Evolutionary conservation across 1,140 invertebrate species (phyloP), one percentile per base, ranked within the genome.

Genomic region (Scaptomyza montana): DNA sequence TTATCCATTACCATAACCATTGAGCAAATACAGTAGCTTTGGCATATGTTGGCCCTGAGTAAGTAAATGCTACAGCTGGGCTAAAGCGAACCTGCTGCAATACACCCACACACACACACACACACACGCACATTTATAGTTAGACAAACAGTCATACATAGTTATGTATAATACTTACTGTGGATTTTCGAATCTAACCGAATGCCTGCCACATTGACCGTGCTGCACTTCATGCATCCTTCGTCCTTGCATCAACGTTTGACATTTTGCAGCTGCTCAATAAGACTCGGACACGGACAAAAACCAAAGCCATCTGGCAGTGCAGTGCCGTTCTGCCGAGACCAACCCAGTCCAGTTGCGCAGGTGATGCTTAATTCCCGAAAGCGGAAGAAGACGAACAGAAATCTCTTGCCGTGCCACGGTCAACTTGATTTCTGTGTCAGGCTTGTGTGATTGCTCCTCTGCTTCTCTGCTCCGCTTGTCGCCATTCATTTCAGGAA

Each of bases 401-500:
- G 41, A 21, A 54, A 46, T 19, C 10, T 57, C 33, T 57, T 28
- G 25, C 30, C 21, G 41, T 54, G 45, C 47, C 67, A 75, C 63
- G 76, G 72, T 78, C 72, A 76, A 68, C 47, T 80, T 71, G 55
- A 50, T 74, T 84, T 78, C 79, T 78, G 75, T 70, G 66, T 60
- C 80, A 66, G 62, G 25, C 56, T 25, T 16, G 8, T 63, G 68
- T 73, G 69, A 60, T 72, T 78, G 74, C 80, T 75, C 63, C 43
- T 49, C 77, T 33, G 5, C 30, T 65, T 65, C 72, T 16, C 16
- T 16, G 16, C 16, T 33, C 30, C 33, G 33, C 33, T 36, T 36
- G 33, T 36, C 82, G 61, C 68, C 71, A 63, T 78, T 74, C 78
- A 81, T 87, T 87, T 76, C 82, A 82, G 82, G 82, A 87, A 87